Evolutionary conservation across 2,888 invertebrate species (phyloP), one percentile per base, ranked within the genome.

Genomic region (Mesorhabditis spiculigera): DNA sequence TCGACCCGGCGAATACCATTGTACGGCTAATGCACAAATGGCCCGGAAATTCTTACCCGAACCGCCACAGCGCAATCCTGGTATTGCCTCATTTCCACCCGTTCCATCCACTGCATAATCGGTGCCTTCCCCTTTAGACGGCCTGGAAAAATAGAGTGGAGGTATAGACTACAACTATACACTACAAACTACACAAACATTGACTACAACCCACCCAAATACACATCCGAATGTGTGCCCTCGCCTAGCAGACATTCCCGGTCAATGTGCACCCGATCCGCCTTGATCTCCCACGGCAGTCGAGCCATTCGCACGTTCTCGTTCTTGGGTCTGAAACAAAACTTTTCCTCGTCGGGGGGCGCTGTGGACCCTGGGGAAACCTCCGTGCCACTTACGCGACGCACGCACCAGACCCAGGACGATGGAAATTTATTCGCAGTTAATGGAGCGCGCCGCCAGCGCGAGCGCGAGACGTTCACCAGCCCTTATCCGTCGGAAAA

Each of bases 51-150:
- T 63, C 71, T 65, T 43, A 75, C 77, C 16, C 80, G 44, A 16
- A 80, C 78, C 64, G 80, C 80, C 6, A 81, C 79, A 3, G 81
- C 78, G 69, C 81, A 81, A 67, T 81, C 81, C 63, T 81, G 81
- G 65, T 76, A 81, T 63, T 81, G 81, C 43, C 75, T 78, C 77
- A 81, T 77, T 66, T 81, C 81, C 10, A 77, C 70, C 45, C 78
- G 68, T 65, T 81, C 77, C 5, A 81, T 77, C 81, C 81, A 81
- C 65, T 79, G 78, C 76, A 79, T 78, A 4, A 81, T 78, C 5
- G 81, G 79, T 5, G 81, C 75, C 63, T 79, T 79, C 45, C 81
- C 81, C 62, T 78, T 77, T 62, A 81, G 69, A 70, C 79, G 79
- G 10, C 80, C 80, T 65, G 66, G 70, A 70, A 58, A 58, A n/a